Evolutionary conservation across 2,797 vertebrate species (phyloP).

Genomic region (Anguilla obscura): DNA sequence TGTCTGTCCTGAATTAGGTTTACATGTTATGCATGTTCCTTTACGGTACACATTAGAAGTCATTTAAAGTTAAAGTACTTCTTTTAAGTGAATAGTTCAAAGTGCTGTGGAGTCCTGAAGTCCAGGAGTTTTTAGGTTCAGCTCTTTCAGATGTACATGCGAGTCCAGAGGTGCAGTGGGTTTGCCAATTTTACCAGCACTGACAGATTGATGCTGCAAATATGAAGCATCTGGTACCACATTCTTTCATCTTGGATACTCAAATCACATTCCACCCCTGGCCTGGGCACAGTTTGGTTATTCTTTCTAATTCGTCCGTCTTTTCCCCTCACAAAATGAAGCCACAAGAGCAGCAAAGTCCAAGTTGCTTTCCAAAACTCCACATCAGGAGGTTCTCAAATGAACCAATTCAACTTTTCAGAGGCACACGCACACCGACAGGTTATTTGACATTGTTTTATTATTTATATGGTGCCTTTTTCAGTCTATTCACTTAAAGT

Average conservation of each 20-base stretch:
- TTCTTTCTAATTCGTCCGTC: background rate
- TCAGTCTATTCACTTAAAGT: background rate
- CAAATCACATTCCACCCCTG: background rate
- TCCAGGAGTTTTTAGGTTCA: background rate
- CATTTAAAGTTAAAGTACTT: background rate
- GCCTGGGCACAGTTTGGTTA: background rate
- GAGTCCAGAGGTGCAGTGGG: background rate
- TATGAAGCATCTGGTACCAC: background rate
- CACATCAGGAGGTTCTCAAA: background rate
- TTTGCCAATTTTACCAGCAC: background rate
- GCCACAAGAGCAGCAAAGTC: background rate
- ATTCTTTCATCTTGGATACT: background rate
- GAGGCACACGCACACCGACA: background rate
- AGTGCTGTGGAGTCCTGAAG: background rate
- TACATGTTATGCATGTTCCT: background rate
- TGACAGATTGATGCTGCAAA: conserved; percentile 1
- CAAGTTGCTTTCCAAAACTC: background rate
- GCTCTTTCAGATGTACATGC: background rate
- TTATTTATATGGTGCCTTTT: background rate
- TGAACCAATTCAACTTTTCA: background rate
- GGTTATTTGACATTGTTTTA: background rate
- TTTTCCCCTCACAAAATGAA: background rate
- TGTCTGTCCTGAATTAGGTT: background rate
- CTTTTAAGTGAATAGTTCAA: background rate
- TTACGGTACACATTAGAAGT: background rate